phyloP scores from a whole-genome alignment of 2,113 vertebrate genomes.

The Emydura subglobosa region DNA sequence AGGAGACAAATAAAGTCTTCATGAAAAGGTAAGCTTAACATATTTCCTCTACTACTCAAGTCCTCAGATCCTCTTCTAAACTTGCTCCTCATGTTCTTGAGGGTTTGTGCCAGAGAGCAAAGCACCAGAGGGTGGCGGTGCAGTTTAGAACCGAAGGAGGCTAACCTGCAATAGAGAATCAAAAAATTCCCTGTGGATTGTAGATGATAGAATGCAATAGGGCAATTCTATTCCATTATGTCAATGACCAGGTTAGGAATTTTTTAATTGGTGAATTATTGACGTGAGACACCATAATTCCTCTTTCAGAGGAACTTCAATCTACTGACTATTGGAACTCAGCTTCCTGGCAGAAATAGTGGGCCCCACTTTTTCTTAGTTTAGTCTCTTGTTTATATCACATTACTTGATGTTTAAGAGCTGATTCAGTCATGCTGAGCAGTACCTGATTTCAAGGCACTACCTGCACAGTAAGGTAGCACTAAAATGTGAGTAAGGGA shows the following conservation, averaged over 20 bases:
- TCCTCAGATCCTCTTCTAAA: background rate
- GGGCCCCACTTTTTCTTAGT: background rate
- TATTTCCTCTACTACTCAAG: background rate
- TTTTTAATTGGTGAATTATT: background rate
- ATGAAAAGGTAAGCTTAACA: background rate
- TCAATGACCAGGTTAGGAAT: background rate
- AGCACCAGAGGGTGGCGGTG: background rate
- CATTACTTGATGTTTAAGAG: background rate
- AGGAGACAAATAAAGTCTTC: background rate
- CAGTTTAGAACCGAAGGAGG: conserved; percentile 9
- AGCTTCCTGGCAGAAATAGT: background rate
- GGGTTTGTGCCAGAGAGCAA: background rate
- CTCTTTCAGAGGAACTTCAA: background rate
- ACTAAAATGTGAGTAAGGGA: background rate
- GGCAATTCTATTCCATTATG: background rate
- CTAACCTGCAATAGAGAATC: background rate
- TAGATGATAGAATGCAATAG: background rate
- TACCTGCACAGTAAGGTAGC: background rate
- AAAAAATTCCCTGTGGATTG: conserved; percentile 11
- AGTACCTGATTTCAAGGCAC: background rate
- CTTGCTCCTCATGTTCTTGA: background rate
- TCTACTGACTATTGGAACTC: background rate
- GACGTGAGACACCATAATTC: background rate
- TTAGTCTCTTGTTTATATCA: background rate
- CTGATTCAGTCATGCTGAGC: background rate